Conservation (phyloP, 2,797 vertebrate genomes). For the Parambassis ranga region DNA sequence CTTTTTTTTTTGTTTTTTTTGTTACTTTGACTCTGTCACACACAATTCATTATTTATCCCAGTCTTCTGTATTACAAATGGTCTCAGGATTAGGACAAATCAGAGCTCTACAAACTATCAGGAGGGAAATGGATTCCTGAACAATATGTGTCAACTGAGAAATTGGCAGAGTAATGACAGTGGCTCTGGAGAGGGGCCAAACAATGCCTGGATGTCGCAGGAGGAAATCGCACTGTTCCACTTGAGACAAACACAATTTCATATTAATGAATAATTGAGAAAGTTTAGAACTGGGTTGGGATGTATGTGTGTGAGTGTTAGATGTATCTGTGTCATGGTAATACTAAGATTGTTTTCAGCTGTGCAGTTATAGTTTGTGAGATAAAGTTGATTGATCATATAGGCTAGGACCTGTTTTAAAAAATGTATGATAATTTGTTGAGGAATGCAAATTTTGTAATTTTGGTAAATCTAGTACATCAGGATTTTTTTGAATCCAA, state of each 20-base stretch:
- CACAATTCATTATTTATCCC: constrained; percentile 82
- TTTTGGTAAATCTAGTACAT: background rate
- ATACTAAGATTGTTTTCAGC: constrained; percentile 63
- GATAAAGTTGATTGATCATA: constrained; percentile 43
- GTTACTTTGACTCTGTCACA: constrained; percentile 75
- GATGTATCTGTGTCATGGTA: constrained; percentile 76
- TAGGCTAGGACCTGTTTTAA: constrained; percentile 14
- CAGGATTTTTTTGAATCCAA: background rate
- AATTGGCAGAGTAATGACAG: constrained; percentile 72
- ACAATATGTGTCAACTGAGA: constrained; percentile 75
- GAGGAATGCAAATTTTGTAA: background rate
- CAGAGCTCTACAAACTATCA: constrained; percentile 75
- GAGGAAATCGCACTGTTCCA: constrained; percentile 81
- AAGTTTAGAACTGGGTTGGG: constrained; percentile 78
- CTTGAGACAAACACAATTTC: constrained; percentile 85
- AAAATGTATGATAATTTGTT: background rate
- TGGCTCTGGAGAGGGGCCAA: constrained; percentile 69
- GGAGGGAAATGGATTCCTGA: constrained; percentile 77
- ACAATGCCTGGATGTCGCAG: constrained; percentile 66
- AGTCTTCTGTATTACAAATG: constrained; percentile 81
- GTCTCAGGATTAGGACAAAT: constrained; percentile 81
- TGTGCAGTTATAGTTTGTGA: constrained; percentile 19
- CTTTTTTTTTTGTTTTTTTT: constrained; percentile 69
- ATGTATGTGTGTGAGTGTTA: constrained; percentile 61
- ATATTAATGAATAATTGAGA: constrained; percentile 86